Base-by-base conservation (phyloP, 1,140 invertebrate genomes). In the Sitodiplosis mosellana region DNA sequence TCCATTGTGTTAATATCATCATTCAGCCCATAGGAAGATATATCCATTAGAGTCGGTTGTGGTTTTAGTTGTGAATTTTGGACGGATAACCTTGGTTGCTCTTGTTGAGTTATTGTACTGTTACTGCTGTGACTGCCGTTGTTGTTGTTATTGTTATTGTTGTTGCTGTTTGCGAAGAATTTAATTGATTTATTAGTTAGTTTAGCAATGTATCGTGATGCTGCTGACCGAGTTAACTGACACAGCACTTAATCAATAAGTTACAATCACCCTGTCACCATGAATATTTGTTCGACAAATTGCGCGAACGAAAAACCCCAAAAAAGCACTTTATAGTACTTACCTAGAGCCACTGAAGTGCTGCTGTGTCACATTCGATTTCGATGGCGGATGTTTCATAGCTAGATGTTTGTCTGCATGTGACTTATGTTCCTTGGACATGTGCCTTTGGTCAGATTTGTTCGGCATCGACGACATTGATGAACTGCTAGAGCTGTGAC, bases 1-100 rank as follows among this genome's bases (percentile, higher is more conserved):
- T 49, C 40, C 8, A 36, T 44, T n/a, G 33, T 33, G 15, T 38
- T 38, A 18, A 20, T n/a, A 43, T 43, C 41, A 43, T 43, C 41
- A 12, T 6, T 43, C 11, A 43, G 41, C 14, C 41, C 18, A 21
- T 18, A 43, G n/a, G 41, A 20, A 17, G 41, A 18, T 10, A 27
- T 27, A 27, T 27, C 27, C 10, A 27, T 27, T 27, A 27, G 10
- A 27, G 11, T 43, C 41, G 11, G 41, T 21, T 21, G 41, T 43
- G 18, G 41, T 12, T 18, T 27, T 27, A 19, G 41, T 43, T 43
- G n/a, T 20, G 11, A 18, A 20, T 18, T 18, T 18, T 43, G 41
- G 41, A 43, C 41, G 41, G 41, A 18, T 43, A 18, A 40, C 37
- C 17, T 27, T 27, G 3, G 37, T 40, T 40, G 37, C 14, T 40